phyloP scores from a whole-genome alignment of 2,797 vertebrate genomes.

The Chelon auratus region DNA sequence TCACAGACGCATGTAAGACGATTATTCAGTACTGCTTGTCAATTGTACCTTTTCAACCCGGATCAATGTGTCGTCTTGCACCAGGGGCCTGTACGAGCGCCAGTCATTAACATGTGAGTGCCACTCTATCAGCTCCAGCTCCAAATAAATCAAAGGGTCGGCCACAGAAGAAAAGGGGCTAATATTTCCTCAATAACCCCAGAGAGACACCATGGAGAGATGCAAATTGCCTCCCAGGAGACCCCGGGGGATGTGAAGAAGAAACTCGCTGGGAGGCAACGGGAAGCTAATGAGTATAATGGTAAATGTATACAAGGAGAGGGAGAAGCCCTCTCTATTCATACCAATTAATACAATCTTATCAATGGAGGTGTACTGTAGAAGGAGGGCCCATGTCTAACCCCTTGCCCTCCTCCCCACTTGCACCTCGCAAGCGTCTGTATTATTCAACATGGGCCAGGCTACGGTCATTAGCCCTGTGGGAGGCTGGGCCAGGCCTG shows the following conservation, averaged over 20 bases:
- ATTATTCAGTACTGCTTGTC: conserved; percentile 83
- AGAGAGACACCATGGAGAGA: conserved; percentile 83
- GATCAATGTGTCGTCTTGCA: conserved; percentile 81
- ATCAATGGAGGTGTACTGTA: conserved; percentile 80
- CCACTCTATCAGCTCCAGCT: conserved; percentile 79
- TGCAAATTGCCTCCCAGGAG: conserved; percentile 88
- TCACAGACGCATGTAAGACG: conserved; percentile 55
- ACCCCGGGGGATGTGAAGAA: conserved; percentile 80
- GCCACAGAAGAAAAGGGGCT: conserved; percentile 78
- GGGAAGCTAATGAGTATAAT: conserved; percentile 88
- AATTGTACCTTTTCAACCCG: conserved; percentile 82
- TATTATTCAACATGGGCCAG: conserved; percentile 74
- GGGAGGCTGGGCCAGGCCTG: conserved; percentile 73
- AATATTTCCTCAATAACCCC: conserved; percentile 86
- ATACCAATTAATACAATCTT: conserved; percentile 87
- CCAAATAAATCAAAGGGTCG: conserved; percentile 85
- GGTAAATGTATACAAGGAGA: conserved; percentile 87
- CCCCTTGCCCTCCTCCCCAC: conserved; percentile 64
- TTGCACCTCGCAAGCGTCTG: conserved; percentile 60
- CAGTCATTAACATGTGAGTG: conserved; percentile 84
- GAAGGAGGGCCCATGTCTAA: conserved; percentile 62
- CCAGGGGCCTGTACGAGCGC: conserved; percentile 68
- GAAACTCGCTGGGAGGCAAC: conserved; percentile 83
- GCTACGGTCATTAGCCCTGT: conserved; percentile 82
- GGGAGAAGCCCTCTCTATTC: conserved; percentile 74